phyloP scores from a whole-genome alignment of 2,888 invertebrate species.

The Drosophila siamana region DNA sequence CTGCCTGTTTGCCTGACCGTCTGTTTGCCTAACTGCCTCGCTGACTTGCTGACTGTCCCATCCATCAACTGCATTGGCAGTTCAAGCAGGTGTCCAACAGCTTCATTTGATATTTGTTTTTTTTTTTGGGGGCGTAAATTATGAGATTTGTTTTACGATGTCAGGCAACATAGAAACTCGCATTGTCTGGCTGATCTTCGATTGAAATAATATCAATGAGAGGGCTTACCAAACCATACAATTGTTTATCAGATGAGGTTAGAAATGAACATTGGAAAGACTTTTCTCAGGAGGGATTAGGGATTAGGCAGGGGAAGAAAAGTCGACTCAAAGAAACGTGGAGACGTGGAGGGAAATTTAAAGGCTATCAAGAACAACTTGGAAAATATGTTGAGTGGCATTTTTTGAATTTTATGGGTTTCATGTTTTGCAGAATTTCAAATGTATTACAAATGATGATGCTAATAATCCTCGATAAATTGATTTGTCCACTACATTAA shows the following conservation, averaged over 20 bases:
- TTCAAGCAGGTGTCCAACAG: constrained; percentile 59
- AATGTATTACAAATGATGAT: too few relatives aligned
- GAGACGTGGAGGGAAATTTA: not conserved
- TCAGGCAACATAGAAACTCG: constrained; percentile 22
- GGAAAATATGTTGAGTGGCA: too few relatives aligned
- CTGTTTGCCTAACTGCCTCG: constrained; percentile 1
- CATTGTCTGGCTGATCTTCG: constrained; percentile 9
- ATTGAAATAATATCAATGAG: constrained; percentile 3
- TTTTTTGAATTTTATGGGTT: not conserved
- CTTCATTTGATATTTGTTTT: constrained; percentile 32
- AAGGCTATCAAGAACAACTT: too few relatives aligned
- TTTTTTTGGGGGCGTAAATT: constrained; percentile 33
- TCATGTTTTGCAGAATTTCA: too few relatives aligned
- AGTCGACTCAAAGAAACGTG: not conserved
- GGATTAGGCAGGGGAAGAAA: not conserved
- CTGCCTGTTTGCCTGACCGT: constrained; percentile 2
- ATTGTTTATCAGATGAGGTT: not conserved
- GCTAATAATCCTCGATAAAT: not conserved
- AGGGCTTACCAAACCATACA: not conserved
- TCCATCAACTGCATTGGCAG: constrained; percentile 61
- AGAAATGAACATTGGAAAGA: constrained; percentile 1
- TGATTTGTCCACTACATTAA: not conserved
- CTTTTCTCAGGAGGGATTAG: not conserved
- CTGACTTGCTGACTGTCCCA: constrained; percentile 33
- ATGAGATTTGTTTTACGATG: constrained; percentile 37